Percentiles rank a stretch among this genome's conserved stretches.
These are phyloP conservation scores for Cephus nigrinus DNA, from an alignment of 2,888 invertebrate species.

Conservation along the genomic window DNA sequence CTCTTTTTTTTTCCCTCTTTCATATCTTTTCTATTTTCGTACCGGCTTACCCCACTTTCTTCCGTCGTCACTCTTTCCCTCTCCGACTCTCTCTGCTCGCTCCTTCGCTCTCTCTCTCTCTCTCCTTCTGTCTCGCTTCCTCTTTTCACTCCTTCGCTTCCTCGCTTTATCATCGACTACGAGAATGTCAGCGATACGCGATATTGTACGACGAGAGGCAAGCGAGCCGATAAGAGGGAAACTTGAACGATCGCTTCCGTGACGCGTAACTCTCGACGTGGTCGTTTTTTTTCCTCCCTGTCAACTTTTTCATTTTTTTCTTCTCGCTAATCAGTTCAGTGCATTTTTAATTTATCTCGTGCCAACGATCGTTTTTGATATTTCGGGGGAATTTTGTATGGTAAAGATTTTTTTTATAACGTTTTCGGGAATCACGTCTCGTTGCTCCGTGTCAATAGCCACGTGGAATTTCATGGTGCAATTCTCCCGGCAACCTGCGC, in stretches of 20 bases:
- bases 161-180: background rate
- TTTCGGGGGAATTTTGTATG: background rate
- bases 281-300: background rate
- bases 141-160: background rate
- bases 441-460: background rate
- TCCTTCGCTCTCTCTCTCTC: background rate
- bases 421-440: too few species aligned
- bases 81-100: background rate
- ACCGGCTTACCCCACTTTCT: background rate
- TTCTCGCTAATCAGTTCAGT: background rate
- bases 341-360: background rate
- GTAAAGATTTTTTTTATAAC: too few species aligned
- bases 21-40: background rate
- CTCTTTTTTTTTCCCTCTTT: background rate
- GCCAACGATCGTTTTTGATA: background rate
- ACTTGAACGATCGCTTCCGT: background rate
- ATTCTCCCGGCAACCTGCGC: background rate
- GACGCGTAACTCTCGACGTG: background rate
- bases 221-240: background rate
- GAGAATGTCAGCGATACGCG: background rate
- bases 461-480: background rate
- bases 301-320: constrained; percentile 5
- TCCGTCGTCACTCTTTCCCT: background rate
- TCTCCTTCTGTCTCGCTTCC: background rate
- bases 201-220: background rate